Conservation (phyloP, 2,888 invertebrate species). For the Colletes collaris region DNA sequence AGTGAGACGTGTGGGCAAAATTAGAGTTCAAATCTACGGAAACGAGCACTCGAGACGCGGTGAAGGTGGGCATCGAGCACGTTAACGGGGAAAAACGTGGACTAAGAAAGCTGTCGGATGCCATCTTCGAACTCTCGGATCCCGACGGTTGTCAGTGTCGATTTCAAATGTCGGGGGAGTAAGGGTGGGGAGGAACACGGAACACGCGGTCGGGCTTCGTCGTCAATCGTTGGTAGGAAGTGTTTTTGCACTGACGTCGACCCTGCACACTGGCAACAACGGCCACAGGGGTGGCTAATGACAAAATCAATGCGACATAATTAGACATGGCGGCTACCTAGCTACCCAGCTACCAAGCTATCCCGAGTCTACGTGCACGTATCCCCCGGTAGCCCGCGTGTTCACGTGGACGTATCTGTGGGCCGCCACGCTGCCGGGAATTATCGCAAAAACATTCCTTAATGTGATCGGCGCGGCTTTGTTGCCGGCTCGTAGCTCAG, state of each 20-base stretch:
- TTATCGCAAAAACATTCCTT: constrained; percentile 80
- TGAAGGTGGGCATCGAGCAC: too few species aligned
- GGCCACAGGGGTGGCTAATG: constrained; percentile 80
- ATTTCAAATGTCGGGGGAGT: too few species aligned
- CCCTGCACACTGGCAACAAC: constrained; percentile 61
- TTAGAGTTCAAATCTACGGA: too few species aligned
- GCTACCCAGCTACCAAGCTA: constrained; percentile 60
- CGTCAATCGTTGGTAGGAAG: constrained; percentile 64
- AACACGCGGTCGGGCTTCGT: constrained; percentile 44
- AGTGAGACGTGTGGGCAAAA: too few species aligned
- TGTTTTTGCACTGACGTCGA: constrained; percentile 73
- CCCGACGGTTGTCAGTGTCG: background rate
- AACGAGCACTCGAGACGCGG: too few species aligned
- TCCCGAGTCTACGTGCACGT: constrained; percentile 33
- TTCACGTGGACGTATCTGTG: constrained; percentile 47
- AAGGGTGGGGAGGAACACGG: constrained; percentile 4
- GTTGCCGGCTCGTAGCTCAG: constrained; percentile 47
- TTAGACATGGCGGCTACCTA: constrained; percentile 79
- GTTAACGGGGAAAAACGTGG: too few species aligned
- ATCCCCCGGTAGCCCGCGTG: constrained; percentile 17
- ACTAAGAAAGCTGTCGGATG: too few species aligned
- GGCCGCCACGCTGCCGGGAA: constrained; percentile 68
- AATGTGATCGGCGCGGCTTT: constrained; percentile 77
- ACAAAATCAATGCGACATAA: constrained; percentile 83
- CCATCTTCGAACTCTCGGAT: constrained; percentile 10